These are phyloP conservation scores for Odobenus rosmarus DNA, from an alignment of 2,113 vertebrate species.

Conservation along the genomic window DNA sequence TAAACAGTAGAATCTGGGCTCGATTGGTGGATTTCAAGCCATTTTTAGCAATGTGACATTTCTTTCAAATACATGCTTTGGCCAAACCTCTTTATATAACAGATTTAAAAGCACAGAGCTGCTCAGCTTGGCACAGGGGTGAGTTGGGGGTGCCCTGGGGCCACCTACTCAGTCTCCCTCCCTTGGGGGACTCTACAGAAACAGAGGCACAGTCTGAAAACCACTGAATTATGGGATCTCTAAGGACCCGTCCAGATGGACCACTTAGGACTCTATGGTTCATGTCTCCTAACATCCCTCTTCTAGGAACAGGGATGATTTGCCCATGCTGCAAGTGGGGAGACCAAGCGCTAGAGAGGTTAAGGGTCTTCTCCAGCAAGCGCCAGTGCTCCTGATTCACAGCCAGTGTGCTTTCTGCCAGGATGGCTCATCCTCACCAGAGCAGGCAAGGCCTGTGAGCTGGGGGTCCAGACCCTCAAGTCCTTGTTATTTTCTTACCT, in stretches of 20 bases:
- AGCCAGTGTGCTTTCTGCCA: not conserved
- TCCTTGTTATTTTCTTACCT: not conserved
- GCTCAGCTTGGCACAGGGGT: not conserved
- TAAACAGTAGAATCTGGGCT: not conserved
- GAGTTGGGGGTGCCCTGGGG: not conserved
- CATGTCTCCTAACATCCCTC: not conserved
- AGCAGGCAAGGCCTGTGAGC: not conserved
- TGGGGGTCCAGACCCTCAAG: not conserved
- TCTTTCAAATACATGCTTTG: conserved; percentile 2
- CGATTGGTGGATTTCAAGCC: not conserved
- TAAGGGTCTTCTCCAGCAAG: not conserved
- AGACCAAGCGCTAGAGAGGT: not conserved
- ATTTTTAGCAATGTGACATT: conserved; percentile 24
- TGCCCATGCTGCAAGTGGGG: not conserved
- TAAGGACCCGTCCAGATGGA: not conserved
- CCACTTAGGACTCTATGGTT: not conserved
- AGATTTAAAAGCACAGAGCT: not conserved
- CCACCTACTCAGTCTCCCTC: not conserved
- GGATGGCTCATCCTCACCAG: not conserved
- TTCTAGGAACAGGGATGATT: not conserved
- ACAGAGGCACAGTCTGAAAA: not conserved
- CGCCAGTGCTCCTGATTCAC: not conserved
- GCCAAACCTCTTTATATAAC: not conserved
- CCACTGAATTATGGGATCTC: not conserved
- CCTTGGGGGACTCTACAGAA: not conserved